Evolutionary conservation across 2,113 vertebrate genomes (phyloP), one percentile per base, ranked within the genome.

Genomic region (Neolamprologus caudopunctatus): DNA sequence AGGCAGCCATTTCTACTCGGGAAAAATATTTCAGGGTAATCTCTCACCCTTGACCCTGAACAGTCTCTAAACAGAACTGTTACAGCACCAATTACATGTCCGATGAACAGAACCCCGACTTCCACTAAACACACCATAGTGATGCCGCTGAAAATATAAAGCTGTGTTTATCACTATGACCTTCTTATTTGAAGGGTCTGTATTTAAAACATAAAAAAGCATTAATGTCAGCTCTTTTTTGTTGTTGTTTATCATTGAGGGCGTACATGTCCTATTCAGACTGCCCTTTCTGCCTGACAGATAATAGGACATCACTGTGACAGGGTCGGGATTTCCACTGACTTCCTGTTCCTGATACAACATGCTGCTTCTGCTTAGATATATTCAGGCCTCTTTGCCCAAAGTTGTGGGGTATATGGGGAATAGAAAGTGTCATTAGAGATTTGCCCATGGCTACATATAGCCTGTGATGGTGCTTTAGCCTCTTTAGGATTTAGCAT

Each of bases 31-130:
- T 93, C 81, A 54, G 89, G 75, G 87, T 92, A 95, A 91, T 92
- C 63, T 88, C 92, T 95, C 91, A 96, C 94, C 95, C 92, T 94
- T 96, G 95, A 96, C 96, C 95, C 86, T 47, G 66, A 58, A 54
- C 57, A 8, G 81, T 94, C 88, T 92, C 93, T 83, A 83, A 95
- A 96, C 94, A 95, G 90, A 84, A 33, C 73, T 26, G 87, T 93
- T 91, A 90, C 83, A 42, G 8, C 85, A 84, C 89, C 91, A 95
- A 95, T 96, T 95, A 95, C 87, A 78, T 21, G 9, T 80, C 88
- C 35, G 54, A 16, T 42, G 78, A 85, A 84, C 66, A 51, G 75
- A 80, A 80, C 26, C 33, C 6, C 31, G 6, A 53, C 63, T 86
- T 61, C 71, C 79, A 79, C n/a, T 9, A 85, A 87, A 91, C 50